phyloP scores from a whole-genome alignment of 2,113 vertebrate genomes.

The Prionailurus viverrinus region DNA sequence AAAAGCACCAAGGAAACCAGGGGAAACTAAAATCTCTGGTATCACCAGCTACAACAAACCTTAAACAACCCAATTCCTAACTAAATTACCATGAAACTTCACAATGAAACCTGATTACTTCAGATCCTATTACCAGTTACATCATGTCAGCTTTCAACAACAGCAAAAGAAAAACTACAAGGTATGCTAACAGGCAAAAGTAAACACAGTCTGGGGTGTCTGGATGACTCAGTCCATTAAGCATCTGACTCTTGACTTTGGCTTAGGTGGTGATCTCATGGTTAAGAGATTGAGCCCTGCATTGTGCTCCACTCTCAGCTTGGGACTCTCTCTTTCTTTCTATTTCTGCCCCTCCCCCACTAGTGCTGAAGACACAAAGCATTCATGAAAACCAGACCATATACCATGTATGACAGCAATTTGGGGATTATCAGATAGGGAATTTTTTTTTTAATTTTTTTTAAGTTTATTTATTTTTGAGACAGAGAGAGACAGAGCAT shows the following conservation, averaged over 20 bases:
- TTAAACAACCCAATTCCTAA: background rate
- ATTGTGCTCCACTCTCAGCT: too few relatives aligned
- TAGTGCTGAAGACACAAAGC: background rate
- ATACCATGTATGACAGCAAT: background rate
- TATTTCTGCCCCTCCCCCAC: too few relatives aligned
- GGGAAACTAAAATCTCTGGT: background rate
- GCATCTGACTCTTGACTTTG: too few relatives aligned
- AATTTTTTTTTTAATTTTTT: background rate
- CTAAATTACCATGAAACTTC: background rate
- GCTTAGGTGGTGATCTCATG: too few relatives aligned
- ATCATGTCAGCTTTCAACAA: background rate
- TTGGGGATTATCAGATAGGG: background rate
- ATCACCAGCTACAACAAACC: background rate
- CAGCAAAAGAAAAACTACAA: background rate
- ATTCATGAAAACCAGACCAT: background rate
- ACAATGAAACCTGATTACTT: background rate
- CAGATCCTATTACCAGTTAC: background rate
- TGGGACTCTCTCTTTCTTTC: too few relatives aligned
- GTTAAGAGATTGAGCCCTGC: too few relatives aligned
- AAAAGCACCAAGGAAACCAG: background rate
- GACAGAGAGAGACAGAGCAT: too few relatives aligned
- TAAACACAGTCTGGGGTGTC: background rate
- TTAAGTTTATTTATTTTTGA: too few relatives aligned
- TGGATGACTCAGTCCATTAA: too few relatives aligned
- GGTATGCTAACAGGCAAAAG: background rate